Evolutionary conservation across 2,797 vertebrate species (phyloP), one percentile per base, ranked within the genome.

Genomic region (Hirundo rustica): DNA sequence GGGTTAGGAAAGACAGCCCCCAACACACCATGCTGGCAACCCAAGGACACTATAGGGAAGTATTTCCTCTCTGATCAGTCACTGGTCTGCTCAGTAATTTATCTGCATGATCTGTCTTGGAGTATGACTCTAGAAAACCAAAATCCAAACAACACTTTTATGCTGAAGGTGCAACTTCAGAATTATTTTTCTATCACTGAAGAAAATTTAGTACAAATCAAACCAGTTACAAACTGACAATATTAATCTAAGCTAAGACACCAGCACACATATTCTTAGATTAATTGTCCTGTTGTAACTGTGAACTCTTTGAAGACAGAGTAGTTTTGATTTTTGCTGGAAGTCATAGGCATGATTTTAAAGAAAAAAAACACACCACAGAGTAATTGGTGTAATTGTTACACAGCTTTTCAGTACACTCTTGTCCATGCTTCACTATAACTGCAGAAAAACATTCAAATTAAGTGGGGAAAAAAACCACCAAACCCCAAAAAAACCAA

Each of bases 241-340:
- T 87, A 60, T 85, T 91, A 96, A 95, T 55, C 44, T 84, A 89
- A 81, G 58, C 36, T 83, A 72, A 96, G 87, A 93, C 42, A 96
- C 6, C 54, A 79, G 83, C 68, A 94, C 18, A 75, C 32, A 38
- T 10, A 61, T 53, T 85, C 82, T 95, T 73, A 96, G 67, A 96
- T 81, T 94, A 93, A 89, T 72, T 86, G 62, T 89, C 84, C 23
- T 17, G 29, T 96, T 96, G 68, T 89, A 93, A 94, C 36, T 95
- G 68, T 53, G 34, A 94, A 95, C 85, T 95, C 79, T 95, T 97
- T 92, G 95, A 97, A 94, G 89, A 95, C 53, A 95, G 80, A 92
- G 76, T 83, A 68, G 74, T 88, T 97, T 97, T 93, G 96, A 96
- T 96, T 97, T 97, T 95, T 94, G 91, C 86, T 96, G 92, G 93